A percentile compares a stretch with the other conserved stretches of the same genome.
These are phyloP conservation scores for Autographa gamma DNA, from an alignment of 2,888 invertebrate genomes.

Conservation along the genomic window DNA sequence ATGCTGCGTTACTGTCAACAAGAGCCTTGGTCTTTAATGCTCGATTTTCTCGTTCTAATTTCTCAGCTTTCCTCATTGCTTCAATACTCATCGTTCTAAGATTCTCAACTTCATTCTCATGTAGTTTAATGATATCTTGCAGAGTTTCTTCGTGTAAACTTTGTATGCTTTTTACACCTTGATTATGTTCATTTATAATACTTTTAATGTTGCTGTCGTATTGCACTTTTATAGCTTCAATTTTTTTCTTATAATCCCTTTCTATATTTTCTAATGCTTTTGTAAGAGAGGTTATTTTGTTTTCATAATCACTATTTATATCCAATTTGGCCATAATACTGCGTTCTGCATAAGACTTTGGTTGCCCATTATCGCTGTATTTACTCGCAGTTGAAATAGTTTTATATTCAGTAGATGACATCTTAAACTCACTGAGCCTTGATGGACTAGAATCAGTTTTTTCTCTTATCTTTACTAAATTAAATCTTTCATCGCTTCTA, in stretches of 20 bases:
- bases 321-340: constrained; percentile 72
- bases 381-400: constrained; percentile 55
- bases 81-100: constrained; percentile 83
- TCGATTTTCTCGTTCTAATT: constrained; percentile 79
- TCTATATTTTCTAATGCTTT: constrained; percentile 74
- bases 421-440: constrained; percentile 49
- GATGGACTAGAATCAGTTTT: constrained; percentile 50
- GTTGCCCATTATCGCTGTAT: constrained; percentile 46
- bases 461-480: constrained; percentile 35
- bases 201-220: constrained; percentile 87
- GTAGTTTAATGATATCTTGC: constrained; percentile 81
- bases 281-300: constrained; percentile 72
- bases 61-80: constrained; percentile 81
- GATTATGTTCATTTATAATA: constrained; percentile 86
- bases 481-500: constrained; percentile 67
- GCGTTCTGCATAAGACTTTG: constrained; percentile 58
- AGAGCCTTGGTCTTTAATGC: constrained; percentile 69
- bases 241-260: constrained; percentile 79
- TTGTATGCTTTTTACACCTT: constrained; percentile 88
- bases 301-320: constrained; percentile 70
- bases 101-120: constrained; percentile 87
- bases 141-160: constrained; percentile 86
- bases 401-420: constrained; percentile 56
- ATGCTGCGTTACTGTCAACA: constrained; percentile 50
- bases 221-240: constrained; percentile 85